Conservation (phyloP, 2,797 vertebrate species). For the Brotula barbata region DNA sequence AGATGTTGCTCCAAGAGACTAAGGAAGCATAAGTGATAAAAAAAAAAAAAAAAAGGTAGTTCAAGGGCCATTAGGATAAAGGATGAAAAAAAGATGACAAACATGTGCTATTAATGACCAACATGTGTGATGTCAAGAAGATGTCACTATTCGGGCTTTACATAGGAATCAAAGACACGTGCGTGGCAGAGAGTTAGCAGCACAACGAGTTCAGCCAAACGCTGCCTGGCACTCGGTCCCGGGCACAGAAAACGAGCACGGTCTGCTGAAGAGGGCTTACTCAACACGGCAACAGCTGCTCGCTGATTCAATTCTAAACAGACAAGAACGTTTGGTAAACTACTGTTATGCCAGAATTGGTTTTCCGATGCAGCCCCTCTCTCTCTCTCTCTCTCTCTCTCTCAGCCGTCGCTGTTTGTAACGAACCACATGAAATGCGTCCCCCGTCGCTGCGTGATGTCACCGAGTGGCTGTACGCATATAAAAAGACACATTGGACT, state of each 20-base stretch:
- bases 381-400: no score
- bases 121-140: constrained; percentile 66
- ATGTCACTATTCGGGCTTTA: constrained; percentile 58
- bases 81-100: constrained; percentile 59
- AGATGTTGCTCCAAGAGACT: constrained; percentile 70
- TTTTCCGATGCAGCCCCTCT: constrained; percentile 55
- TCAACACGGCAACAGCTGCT: constrained; percentile 68
- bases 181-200: constrained; percentile 63
- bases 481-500: constrained; percentile 84
- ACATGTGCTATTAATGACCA: constrained; percentile 72
- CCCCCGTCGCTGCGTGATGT: constrained; percentile 80
- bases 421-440: constrained; percentile 75
- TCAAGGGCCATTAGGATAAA: constrained; percentile 61
- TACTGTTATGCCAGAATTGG: constrained; percentile 50
- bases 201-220: constrained; percentile 74
- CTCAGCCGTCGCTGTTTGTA: constrained; percentile 62
- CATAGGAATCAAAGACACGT: constrained; percentile 63
- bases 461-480: constrained; percentile 76
- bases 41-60: constrained; percentile 62
- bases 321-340: constrained; percentile 59
- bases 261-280: constrained; percentile 51
- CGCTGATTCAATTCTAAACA: constrained; percentile 56
- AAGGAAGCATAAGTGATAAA: constrained; percentile 66
- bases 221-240: constrained; percentile 64
- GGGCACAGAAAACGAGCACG: constrained; percentile 54